Evolutionary conservation across 2,113 vertebrate genomes (phyloP), one percentile per base, ranked within the genome.

Genomic region (Dasypus novemcinctus): DNA sequence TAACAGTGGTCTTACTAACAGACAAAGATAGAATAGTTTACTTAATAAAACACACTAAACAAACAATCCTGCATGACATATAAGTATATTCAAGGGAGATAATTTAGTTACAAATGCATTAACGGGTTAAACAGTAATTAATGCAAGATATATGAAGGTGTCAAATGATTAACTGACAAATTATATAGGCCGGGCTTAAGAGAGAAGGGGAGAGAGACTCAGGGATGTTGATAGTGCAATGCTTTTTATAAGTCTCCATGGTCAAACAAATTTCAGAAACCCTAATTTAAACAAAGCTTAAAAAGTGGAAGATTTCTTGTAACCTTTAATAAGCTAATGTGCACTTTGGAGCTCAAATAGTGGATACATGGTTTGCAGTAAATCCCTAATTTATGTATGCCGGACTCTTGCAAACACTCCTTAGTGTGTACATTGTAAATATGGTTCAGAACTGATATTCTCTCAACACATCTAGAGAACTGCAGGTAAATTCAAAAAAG

Each of bases 11-110:
- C 2, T 0, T 38, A n/a, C 29, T 92, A 66, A 36, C 2, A 20
- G 7, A 13, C 0, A 18, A 90, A 64, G 83, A 27, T 41, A 75
- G 13, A 72, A 64, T 59, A 66, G 43, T 33, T 86, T 27, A 74
- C 85, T 81, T 52, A 84, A 52, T 74, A 90, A 97, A 92, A 75
- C 54, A 87, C 10, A 94, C 23, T 87, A 63, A 88, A 49, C 38
- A 85, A 20, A 36, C 33, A 89, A 21, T 49, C 71, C 36, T 78
- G 11, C 14, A 12, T 88, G 25, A 87, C 15, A 10, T 1, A 52
- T 2, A 36, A 21, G 27, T 25, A 69, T 3, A 75, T 27, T 5
- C 3, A 85, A 8, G 63, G 17, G 15, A 93, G 83, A 59, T 79
- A 54, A 88, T 41, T 94, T 79, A 83, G 23, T 87, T 76, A 90